These are phyloP conservation scores for Polymixis lichenea DNA, from an alignment of 2,888 invertebrate species.

Conservation along the genomic window DNA sequence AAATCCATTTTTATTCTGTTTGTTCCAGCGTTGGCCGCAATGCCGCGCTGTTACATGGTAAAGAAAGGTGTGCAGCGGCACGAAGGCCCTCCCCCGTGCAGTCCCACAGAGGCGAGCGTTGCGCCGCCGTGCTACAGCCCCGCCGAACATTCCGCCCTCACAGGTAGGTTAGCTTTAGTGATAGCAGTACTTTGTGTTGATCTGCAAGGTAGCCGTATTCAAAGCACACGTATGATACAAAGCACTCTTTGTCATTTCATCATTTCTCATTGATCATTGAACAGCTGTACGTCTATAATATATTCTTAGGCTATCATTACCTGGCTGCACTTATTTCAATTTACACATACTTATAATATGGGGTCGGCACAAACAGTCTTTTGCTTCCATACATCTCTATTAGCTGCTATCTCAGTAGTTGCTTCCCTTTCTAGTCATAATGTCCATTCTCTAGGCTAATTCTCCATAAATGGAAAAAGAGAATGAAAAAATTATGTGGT, in stretches of 20 bases:
- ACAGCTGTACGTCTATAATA: too few relatives aligned
- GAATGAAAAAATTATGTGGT: too few relatives aligned
- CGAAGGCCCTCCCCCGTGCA: constrained; percentile 85
- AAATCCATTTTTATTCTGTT: not conserved
- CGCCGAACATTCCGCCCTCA: constrained; percentile 76
- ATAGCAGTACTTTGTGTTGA: constrained; percentile 6
- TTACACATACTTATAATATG: not conserved
- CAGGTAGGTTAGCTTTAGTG: constrained; percentile 69
- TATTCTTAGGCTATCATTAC: not conserved
- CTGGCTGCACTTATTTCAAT: not conserved
- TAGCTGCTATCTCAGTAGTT: not conserved
- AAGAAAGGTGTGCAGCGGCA: constrained; percentile 92
- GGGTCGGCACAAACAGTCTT: not conserved
- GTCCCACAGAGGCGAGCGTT: constrained; percentile 91
- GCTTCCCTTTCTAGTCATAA: not conserved
- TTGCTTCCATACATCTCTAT: not conserved
- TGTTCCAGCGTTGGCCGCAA: constrained; percentile 85
- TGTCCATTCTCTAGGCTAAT: not conserved
- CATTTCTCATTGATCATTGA: too few relatives aligned
- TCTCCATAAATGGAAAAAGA: too few relatives aligned
- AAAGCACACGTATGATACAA: not conserved
- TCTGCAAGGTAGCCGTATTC: not conserved
- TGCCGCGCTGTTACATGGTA: constrained; percentile 95
- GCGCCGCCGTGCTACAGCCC: constrained; percentile 91
- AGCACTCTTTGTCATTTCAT: not conserved